Evolutionary conservation across 2,113 vertebrate species (phyloP), one percentile per base, ranked within the genome.

Genomic region (Pterocles gutturalis): DNA sequence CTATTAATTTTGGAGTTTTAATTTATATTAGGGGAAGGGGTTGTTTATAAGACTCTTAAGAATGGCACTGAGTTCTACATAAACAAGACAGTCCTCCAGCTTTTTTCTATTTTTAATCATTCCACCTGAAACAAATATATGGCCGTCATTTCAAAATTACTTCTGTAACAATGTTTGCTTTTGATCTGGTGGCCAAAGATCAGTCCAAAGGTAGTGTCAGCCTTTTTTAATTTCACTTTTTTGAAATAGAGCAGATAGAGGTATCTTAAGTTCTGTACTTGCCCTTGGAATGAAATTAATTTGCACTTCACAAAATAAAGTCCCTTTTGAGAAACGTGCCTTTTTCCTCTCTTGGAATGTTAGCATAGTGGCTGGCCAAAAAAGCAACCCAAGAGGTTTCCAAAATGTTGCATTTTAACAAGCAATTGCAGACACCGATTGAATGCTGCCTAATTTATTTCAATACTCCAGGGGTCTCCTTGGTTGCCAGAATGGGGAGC

Each of bases 251-350:
- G 58, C 25, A 0, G 1, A 43, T 45, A 73, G 72, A 87, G 78
- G 33, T 82, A 81, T 33, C 43, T 89, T 89, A 75, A 92, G 64
- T 64, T 53, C 41, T 19, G 57, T 48, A n/a, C 79, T 83, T 90
- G 60, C 8, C 19, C 60, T 93, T 92, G 49, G 65, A 86, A 90
- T 60, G 21, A 92, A 92, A 92, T 87, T 16, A 78, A 26, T 80
- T 86, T 87, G 38, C 79, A 90, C 92, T 93, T 92, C 55, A 92
- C 88, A 92, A 92, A 92, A 90, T 72, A 64, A 83, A 88, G 55
- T 73, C 60, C 38, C 67, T 67, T 82, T 95, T 87, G 71, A 87
- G 79, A 90, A 95, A 60, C 3, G 4, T 83, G 58, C 58, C 17
- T 76, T 94, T 96, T 97, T 80, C n/a, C 9, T 67, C 54, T 66